These are phyloP conservation scores for Poecile montanus DNA, from an alignment of 2,797 vertebrate species.

Conservation along the genomic window DNA sequence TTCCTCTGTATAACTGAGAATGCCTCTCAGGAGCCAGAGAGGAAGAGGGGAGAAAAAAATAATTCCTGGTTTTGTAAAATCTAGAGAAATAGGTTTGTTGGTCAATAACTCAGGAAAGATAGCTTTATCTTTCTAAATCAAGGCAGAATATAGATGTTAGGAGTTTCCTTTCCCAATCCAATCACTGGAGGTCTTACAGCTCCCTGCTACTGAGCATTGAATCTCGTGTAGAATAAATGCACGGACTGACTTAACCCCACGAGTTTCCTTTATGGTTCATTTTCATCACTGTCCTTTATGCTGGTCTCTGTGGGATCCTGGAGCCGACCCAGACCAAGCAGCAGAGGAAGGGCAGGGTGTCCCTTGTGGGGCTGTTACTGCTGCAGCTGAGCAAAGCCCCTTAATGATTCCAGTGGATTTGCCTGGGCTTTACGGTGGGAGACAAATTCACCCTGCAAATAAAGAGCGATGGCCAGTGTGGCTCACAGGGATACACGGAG, in stretches of 20 bases:
- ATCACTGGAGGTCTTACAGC: not conserved
- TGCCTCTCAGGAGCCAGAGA: not conserved
- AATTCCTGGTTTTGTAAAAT: not conserved
- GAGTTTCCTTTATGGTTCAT: conserved; percentile 57
- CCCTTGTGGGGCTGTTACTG: conserved; percentile 53
- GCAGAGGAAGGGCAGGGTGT: conserved; percentile 40
- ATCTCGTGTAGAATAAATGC: not conserved
- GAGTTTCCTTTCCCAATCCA: not conserved
- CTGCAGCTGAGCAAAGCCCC: not conserved
- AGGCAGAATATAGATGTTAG: not conserved
- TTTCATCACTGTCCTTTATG: conserved; percentile 60
- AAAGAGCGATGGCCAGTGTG: not conserved
- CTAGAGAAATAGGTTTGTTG: not conserved
- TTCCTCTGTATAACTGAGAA: not conserved
- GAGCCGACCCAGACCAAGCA: conserved; percentile 3
- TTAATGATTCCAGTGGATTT: conserved; percentile 23
- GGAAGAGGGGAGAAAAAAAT: not conserved
- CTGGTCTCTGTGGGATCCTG: not conserved
- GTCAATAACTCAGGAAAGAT: not conserved
- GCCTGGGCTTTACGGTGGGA: not conserved
- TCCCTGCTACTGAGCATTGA: not conserved
- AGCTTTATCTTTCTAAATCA: not conserved
- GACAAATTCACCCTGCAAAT: conserved; percentile 13
- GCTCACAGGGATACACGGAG: not conserved
- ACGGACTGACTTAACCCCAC: not conserved